Evolutionary conservation across 53 echinoderm and acorn worm species (phyloP).

Genomic region (Zoroaster sp.): DNA sequence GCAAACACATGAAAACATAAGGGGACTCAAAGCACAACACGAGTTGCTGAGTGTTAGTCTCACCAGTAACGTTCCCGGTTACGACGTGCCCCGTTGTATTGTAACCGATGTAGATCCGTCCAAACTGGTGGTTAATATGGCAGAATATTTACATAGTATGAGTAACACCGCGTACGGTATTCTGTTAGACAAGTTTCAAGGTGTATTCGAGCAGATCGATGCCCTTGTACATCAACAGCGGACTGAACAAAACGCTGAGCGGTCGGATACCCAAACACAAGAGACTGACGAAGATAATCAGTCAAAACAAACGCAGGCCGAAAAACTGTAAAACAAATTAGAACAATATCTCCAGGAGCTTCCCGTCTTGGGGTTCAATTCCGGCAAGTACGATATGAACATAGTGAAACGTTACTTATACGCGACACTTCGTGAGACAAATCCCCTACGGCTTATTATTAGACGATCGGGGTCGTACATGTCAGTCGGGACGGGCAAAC

Average conservation of each 20-base stretch:
- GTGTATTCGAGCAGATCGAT: neutral
- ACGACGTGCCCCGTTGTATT: conserved; percentile 4
- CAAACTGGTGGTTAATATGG: conserved; percentile 33
- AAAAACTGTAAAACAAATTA: neutral
- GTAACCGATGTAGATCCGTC: conserved; percentile 42
- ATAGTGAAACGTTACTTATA: neutral
- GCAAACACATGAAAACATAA: neutral
- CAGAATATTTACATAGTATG: conserved; percentile 11
- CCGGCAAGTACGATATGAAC: conserved; percentile 27
- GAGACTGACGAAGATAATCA: neutral
- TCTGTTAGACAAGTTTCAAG: neutral
- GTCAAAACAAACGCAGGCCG: neutral
- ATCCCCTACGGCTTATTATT: neutral
- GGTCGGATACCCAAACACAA: neutral
- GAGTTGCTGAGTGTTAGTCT: conserved; percentile 47
- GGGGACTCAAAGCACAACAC: conserved; percentile 32
- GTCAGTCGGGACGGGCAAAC: neutral
- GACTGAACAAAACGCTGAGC: neutral
- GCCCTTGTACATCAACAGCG: neutral
- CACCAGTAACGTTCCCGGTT: conserved; percentile 61
- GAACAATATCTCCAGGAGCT: conserved; percentile 9
- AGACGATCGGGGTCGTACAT: neutral
- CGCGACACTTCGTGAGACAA: neutral
- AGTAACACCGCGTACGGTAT: neutral
- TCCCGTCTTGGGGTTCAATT: conserved; percentile 52